Evolutionary conservation across 2,113 vertebrate genomes (phyloP).

Genomic region (Alexandromys fortis): DNA sequence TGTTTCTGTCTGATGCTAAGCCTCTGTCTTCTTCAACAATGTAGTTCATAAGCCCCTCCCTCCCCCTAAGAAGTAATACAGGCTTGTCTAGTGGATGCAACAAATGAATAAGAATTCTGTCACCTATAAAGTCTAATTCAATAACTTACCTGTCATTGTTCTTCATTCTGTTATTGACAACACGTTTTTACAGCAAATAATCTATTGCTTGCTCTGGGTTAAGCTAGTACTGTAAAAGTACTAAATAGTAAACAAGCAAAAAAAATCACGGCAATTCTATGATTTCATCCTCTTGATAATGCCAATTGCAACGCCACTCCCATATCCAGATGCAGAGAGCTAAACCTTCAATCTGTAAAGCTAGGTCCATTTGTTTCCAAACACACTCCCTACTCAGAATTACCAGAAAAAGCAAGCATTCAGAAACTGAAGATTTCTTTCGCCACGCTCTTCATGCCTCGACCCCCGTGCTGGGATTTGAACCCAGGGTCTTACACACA

Average conservation of each 20-base stretch:
- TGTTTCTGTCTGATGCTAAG: neutral
- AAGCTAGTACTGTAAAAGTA: conserved; percentile 38
- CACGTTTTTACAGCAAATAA: neutral
- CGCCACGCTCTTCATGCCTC: neutral
- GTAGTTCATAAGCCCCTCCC: neutral
- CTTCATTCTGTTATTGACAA: neutral
- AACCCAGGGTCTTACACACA: neutral
- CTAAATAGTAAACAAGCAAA: neutral
- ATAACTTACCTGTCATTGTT: conserved; percentile 15
- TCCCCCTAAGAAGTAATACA: neutral
- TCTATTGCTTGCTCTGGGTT: neutral
- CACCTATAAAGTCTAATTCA: conserved; percentile 34
- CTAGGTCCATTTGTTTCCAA: neutral
- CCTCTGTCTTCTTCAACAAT: neutral
- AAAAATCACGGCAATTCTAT: neutral
- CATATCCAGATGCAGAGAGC: neutral
- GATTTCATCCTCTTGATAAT: neutral
- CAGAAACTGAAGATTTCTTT: neutral
- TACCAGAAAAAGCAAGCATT: neutral
- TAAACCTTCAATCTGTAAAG: neutral
- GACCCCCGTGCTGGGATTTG: too few species aligned
- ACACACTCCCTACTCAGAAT: neutral
- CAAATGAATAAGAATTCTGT: neutral
- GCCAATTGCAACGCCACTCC: neutral
- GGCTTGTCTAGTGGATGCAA: neutral